Conservation (phyloP, 2,888 invertebrate species). For the Drosophila monieri region DNA sequence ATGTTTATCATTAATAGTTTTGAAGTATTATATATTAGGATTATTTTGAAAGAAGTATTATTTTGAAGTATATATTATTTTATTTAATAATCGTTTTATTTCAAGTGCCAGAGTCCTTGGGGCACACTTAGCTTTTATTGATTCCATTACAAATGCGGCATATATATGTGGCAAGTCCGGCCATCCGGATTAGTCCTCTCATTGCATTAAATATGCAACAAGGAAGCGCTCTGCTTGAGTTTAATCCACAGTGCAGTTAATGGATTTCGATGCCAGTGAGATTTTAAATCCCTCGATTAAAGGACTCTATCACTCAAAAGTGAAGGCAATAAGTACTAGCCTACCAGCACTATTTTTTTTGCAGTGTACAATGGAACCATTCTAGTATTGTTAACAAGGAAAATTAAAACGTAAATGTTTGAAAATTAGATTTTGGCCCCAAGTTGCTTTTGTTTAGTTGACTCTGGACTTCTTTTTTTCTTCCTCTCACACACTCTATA, state of each 20-base stretch:
- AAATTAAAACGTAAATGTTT: constrained; percentile 80
- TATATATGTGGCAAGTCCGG: constrained; percentile 10
- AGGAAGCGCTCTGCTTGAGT: constrained; percentile 10
- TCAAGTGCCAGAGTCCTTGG: too few relatives aligned
- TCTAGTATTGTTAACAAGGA: constrained; percentile 73
- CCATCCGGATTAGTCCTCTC: constrained; percentile 33
- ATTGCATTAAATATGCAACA: constrained; percentile 41
- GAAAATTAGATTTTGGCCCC: constrained; percentile 73
- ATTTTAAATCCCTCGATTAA: constrained; percentile 2
- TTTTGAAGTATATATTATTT: too few relatives aligned
- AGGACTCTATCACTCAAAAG: background rate
- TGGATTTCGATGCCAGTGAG: constrained; percentile 18
- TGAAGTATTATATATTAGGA: too few relatives aligned
- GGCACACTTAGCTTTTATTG: constrained; percentile 29
- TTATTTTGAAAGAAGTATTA: too few relatives aligned
- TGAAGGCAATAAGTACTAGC: background rate
- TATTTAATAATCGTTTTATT: too few relatives aligned
- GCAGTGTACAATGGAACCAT: background rate
- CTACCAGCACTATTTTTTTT: background rate
- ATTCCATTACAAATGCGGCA: constrained; percentile 44
- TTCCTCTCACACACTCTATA: background rate
- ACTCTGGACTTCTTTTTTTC: constrained; percentile 2
- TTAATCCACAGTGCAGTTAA: constrained; percentile 23
- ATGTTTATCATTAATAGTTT: too few relatives aligned
- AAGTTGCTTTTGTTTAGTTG: constrained; percentile 67